Base-by-base conservation (phyloP, 2,888 invertebrate genomes). In the Prionchulus punctatus region DNA sequence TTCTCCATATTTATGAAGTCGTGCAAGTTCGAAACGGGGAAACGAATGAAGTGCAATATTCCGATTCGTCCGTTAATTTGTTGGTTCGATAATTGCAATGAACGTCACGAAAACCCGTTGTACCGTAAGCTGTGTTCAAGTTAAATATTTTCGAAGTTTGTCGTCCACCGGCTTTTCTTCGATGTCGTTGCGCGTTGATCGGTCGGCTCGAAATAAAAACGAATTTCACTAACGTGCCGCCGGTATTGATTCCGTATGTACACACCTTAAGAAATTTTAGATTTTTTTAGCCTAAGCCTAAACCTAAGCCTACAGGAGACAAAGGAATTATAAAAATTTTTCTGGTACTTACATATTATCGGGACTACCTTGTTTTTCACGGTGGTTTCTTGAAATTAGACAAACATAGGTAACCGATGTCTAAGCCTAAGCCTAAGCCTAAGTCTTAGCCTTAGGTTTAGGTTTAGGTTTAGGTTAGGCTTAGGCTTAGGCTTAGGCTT, bases 201-300 rank as follows among this genome's bases (percentile, higher is more conserved):
- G 15, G 85, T 83, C 1, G 96, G 96, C 74, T 98, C 96, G 74
- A 98, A 98, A 76, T 96, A 98, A 0, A n/a, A n/a, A 96, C 92
- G 61, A 98, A 77, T 76, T 98, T 98, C 25, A 88, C 89, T 7
- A 98, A 78, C 2, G 92, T 91, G 12, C 96, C 96, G 15, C 96
- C 96, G 60, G 98, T 94, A 73, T 98, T 96, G 87, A 98, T 91
- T 55, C 96, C 96, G 76, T n/a, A n/a, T n/a, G n/a, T n/a, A n/a
- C n/a, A n/a, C n/a, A n/a, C n/a, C n/a, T n/a, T n/a, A n/a, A n/a
- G n/a, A n/a, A n/a, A n/a, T n/a, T n/a, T n/a, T n/a, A n/a, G n/a
- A n/a, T n/a, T n/a, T n/a, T n/a, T n/a, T n/a, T n/a, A n/a, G n/a
- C n/a, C n/a, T n/a, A n/a, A n/a, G n/a, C n/a, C n/a, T n/a, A n/a